Base-by-base conservation (phyloP, 2,113 vertebrate species). In the Clupea harengus region DNA sequence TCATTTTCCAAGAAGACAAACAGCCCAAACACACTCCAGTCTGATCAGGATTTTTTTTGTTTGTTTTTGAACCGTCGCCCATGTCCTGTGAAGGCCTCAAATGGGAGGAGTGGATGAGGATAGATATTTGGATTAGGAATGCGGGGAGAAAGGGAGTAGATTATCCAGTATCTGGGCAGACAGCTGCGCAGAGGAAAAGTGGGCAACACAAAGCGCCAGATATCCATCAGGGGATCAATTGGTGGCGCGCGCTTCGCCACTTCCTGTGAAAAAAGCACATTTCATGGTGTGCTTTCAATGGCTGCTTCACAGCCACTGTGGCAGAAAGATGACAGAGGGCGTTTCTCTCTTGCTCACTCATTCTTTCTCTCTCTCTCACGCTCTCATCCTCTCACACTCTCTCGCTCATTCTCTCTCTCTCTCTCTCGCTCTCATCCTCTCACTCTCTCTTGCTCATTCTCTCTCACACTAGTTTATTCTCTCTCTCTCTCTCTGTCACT, bases 131-230 rank as follows among this genome's bases (percentile, higher is more conserved):
- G 93, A 94, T 94, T 94, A 94, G 92, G 90, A 91, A 93, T 90
- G 89, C 91, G 81, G 91, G 88, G 90, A 91, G 46, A 88, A 60
- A 20, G 45, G 93, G 81, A 91, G 92, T 92, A 93, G 93, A 95
- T 95, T 94, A 95, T 93, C 92, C 93, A 91, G 89, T 93, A 92
- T 95, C 93, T 94, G 91, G 93, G 92, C 91, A 92, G 91, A 91
- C 94, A 94, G 93, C 94, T 94, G 93, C 90, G 81, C 88, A 89
- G 90, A 92, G 89, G 87, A 93, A 92, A 91, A 93, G 91, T 92
- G 89, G 85, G 91, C 92, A 86, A 87, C 91, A 93, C 91, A 82
- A 92, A 92, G 88, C 92, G 92, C 92, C 94, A 94, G 93, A 93
- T 94, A 93, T 94, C 90, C 94, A 94, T 93, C 93, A 91, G 90